Evolutionary conservation across 2,797 vertebrate species (phyloP).

Genomic region (Micrastur ruficollis): DNA sequence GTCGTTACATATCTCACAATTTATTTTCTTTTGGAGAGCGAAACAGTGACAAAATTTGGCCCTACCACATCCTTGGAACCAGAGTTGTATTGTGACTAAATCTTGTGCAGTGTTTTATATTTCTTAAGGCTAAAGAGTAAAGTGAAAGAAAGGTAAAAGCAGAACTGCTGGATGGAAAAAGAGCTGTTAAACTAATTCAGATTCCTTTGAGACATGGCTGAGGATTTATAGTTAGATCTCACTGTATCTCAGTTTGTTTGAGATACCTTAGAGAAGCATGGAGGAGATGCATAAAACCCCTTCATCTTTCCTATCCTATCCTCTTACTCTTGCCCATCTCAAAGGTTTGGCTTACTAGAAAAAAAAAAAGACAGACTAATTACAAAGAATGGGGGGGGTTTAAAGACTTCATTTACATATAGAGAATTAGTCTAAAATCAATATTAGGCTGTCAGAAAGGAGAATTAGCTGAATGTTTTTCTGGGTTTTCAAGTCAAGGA

Average conservation of each 20-base stretch:
- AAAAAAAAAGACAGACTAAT: constrained; percentile 58
- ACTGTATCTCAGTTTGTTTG: neutral
- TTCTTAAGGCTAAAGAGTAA: neutral
- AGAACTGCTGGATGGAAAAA: neutral
- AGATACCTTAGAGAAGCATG: neutral
- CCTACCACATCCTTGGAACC: neutral
- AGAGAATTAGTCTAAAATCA: constrained; percentile 67
- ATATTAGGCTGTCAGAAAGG: constrained; percentile 48
- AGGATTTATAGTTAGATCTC: neutral
- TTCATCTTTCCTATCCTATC: neutral
- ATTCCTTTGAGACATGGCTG: neutral
- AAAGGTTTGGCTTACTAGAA: constrained; percentile 20
- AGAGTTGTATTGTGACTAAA: neutral
- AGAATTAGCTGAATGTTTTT: constrained; percentile 32
- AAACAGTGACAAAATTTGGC: neutral
- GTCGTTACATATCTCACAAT: neutral
- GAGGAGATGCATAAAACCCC: neutral
- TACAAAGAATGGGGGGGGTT: constrained; percentile 9
- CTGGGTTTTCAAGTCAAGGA: constrained; percentile 52
- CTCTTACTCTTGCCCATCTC: neutral
- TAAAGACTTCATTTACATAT: constrained; percentile 66
- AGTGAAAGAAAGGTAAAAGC: neutral
- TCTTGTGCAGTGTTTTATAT: neutral
- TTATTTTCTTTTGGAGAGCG: neutral
- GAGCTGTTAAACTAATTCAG: neutral